Evolutionary conservation across 2,888 invertebrate genomes (phyloP).

Genomic region (Phanerotoma sp.): DNA sequence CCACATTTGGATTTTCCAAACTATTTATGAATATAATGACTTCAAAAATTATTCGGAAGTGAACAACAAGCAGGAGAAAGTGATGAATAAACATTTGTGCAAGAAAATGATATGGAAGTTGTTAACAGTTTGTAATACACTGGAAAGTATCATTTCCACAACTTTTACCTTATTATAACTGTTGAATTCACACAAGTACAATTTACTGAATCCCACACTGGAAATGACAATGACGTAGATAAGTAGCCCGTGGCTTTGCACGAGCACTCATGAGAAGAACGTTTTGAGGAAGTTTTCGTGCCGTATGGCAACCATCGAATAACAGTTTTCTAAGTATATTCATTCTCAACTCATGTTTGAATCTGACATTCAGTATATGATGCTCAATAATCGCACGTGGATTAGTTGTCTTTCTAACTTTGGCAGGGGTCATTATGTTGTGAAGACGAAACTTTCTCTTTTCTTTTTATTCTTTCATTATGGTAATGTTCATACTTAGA

Average conservation of each 20-base stretch:
- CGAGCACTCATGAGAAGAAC: conserved; percentile 10
- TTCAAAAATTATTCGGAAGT: background rate
- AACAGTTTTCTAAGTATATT: conserved; percentile 13
- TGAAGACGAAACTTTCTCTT: too few species aligned
- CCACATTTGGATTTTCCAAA: too few species aligned
- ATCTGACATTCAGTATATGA: background rate
- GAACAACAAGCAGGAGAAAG: background rate
- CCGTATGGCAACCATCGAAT: conserved; percentile 5
- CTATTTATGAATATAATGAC: too few species aligned
- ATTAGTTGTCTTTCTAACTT: too few species aligned
- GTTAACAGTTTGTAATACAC: too few species aligned
- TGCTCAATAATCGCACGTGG: background rate
- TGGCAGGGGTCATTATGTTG: too few species aligned
- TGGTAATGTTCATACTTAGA: too few species aligned
- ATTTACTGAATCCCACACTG: background rate
- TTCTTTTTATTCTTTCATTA: too few species aligned
- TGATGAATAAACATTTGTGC: background rate
- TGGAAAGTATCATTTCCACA: too few species aligned
- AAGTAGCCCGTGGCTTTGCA: conserved; percentile 13
- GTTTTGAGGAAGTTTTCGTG: background rate
- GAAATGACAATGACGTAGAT: conserved; percentile 21
- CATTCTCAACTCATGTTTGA: background rate
- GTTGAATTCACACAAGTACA: background rate
- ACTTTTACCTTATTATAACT: too few species aligned
- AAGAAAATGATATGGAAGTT: background rate